Conservation (phyloP, 2,888 invertebrate genomes). For the Folsomia candida region DNA sequence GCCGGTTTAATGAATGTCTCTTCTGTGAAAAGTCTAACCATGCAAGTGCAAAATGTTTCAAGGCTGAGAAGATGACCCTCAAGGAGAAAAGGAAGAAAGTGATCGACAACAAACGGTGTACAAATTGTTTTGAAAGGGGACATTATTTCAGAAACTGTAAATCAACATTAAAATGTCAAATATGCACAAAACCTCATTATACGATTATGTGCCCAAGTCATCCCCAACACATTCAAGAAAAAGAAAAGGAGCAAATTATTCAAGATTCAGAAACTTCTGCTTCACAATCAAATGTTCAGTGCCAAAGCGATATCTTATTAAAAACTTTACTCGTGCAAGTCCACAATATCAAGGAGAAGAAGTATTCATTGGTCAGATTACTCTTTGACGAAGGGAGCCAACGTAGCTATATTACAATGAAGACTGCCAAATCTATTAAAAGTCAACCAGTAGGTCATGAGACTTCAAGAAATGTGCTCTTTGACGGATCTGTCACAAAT, state of each 20-base stretch:
- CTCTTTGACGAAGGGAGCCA: slow-evolving; percentile 1
- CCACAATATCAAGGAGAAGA: too few relatives aligned
- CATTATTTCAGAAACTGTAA: neutral
- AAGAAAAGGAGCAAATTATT: too few relatives aligned
- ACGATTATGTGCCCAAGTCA: slow-evolving; percentile 1
- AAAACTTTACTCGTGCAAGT: neutral
- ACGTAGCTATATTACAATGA: slow-evolving; percentile 20
- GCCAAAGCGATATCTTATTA: neutral
- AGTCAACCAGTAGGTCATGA: slow-evolving; percentile 24
- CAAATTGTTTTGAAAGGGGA: neutral
- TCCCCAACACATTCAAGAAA: too few relatives aligned
- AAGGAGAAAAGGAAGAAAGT: neutral
- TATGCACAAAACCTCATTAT: neutral
- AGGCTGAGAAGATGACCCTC: neutral
- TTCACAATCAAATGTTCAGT: too few relatives aligned
- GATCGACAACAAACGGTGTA: neutral
- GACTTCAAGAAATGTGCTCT: slow-evolving; percentile 32
- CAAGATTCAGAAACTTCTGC: too few relatives aligned
- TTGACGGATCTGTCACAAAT: slow-evolving; percentile 30
- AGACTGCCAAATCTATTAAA: slow-evolving; percentile 38
- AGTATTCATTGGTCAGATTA: neutral
- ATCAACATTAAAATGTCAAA: neutral
- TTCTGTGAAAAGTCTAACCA: too few relatives aligned
- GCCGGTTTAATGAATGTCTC: neutral
- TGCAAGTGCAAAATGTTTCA: too few relatives aligned